These are phyloP conservation scores for Fragum whitleyi DNA, from an alignment of 2,888 invertebrate species.

Conservation along the genomic window DNA sequence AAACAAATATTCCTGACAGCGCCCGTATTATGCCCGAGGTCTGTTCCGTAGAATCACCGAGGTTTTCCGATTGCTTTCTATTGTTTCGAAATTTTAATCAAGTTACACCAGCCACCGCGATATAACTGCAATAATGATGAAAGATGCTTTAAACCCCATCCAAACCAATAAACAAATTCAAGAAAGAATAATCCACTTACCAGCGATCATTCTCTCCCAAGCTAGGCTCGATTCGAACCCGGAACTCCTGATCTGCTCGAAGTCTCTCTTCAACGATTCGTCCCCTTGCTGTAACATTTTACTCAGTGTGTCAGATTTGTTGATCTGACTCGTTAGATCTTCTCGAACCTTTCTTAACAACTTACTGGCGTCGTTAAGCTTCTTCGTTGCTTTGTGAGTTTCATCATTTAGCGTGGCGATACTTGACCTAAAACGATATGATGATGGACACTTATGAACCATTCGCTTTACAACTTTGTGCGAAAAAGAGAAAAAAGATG, in stretches of 20 bases:
- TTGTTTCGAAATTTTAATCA: no score
- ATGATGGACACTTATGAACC: not conserved
- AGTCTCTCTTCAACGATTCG: conserved; percentile 68
- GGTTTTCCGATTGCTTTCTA: no score
- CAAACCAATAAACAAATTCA: no score
- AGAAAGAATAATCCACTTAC: conserved; percentile 14
- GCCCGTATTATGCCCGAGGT: no score
- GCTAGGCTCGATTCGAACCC: conserved; percentile 68
- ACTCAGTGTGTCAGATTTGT: conserved; percentile 72
- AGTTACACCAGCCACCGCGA: no score
- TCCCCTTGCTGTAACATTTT: conserved; percentile 70
- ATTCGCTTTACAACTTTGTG: not conserved
- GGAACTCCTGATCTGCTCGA: conserved; percentile 66
- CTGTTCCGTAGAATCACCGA: no score
- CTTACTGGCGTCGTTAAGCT: conserved; percentile 70
- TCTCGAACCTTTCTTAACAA: conserved; percentile 69
- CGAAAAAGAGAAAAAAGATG: not conserved
- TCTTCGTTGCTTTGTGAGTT: conserved; percentile 61
- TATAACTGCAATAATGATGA: no score
- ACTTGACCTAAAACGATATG: conserved; percentile 55
- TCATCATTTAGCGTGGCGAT: conserved; percentile 60
- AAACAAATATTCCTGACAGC: no score
- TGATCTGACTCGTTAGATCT: conserved; percentile 63
- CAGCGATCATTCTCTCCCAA: conserved; percentile 74
- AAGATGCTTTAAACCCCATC: no score